phyloP scores from a whole-genome alignment of 2,797 vertebrate species.

The Anomalospiza imberbis region DNA sequence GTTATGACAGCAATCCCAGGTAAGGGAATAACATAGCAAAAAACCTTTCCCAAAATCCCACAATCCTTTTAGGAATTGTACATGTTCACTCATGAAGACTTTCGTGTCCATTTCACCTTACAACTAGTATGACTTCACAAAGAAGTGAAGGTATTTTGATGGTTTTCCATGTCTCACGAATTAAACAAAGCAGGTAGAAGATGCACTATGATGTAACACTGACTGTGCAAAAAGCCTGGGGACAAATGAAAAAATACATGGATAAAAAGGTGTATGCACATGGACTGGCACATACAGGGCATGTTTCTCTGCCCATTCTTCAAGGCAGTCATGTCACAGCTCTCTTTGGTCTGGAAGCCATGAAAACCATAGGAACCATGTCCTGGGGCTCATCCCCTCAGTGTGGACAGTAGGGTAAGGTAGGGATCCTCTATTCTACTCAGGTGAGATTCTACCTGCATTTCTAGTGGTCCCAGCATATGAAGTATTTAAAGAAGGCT shows the following conservation, averaged over 20 bases:
- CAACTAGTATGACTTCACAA: neutral
- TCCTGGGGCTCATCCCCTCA: neutral
- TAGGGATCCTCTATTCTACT: neutral
- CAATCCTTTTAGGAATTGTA: neutral
- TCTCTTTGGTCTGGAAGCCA: neutral
- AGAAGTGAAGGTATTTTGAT: neutral
- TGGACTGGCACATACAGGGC: accelerated
- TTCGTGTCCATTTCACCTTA: neutral
- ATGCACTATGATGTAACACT: neutral
- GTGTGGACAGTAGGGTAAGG: accelerated
- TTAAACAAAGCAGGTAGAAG: neutral
- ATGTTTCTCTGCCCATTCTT: neutral
- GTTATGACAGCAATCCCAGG: neutral
- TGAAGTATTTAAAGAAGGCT: neutral
- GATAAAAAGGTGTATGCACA: neutral
- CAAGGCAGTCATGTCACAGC: neutral
- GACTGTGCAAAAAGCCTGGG: neutral
- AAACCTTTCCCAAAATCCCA: neutral
- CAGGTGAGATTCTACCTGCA: neutral
- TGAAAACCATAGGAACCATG: neutral
- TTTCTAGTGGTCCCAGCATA: neutral
- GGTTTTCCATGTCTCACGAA: neutral
- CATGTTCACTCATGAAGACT: neutral
- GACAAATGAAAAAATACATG: neutral
- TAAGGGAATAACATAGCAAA: neutral